Evolutionary conservation across 1,140 invertebrate species (phyloP).

Genomic region (Drosophila parvula): DNA sequence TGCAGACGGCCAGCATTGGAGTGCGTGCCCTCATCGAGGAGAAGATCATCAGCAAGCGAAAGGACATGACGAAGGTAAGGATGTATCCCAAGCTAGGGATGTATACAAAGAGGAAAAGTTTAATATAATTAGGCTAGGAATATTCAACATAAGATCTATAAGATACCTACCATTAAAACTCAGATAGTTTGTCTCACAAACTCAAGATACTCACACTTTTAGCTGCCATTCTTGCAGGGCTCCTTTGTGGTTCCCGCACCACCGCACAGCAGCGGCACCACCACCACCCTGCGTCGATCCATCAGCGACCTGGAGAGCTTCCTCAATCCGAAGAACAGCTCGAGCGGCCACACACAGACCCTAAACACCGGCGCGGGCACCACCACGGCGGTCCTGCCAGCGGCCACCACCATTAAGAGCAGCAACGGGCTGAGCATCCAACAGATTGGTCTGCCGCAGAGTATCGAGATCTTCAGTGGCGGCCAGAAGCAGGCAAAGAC

Average conservation of each 20-base stretch:
- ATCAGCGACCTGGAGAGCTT: constrained; percentile 80
- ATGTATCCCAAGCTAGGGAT: too few relatives aligned
- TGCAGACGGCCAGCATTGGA: constrained; percentile 94
- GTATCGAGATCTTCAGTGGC: constrained; percentile 79
- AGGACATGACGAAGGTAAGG: constrained; percentile 80
- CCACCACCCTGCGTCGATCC: constrained; percentile 71
- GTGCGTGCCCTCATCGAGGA: constrained; percentile 95
- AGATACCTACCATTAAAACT: neutral
- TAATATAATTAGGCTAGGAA: too few relatives aligned
- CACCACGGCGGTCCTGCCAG: constrained; percentile 66
- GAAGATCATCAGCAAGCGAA: constrained; percentile 93
- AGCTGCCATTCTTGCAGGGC: constrained; percentile 50
- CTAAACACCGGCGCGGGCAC: constrained; percentile 43
- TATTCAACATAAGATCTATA: neutral
- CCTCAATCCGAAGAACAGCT: constrained; percentile 71
- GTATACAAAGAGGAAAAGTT: too few relatives aligned
- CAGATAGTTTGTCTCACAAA: neutral
- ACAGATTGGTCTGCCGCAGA: constrained; percentile 77
- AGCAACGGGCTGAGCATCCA: constrained; percentile 65
- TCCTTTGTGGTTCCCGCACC: constrained; percentile 83
- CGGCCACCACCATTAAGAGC: constrained; percentile 77
- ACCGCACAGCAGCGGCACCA: constrained; percentile 58
- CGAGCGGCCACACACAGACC: constrained; percentile 39
- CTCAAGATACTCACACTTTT: neutral
- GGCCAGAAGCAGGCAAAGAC: constrained; percentile 67